These are phyloP conservation scores for Proisotoma minuta DNA, from an alignment of 2,888 invertebrate genomes.

Conservation along the genomic window DNA sequence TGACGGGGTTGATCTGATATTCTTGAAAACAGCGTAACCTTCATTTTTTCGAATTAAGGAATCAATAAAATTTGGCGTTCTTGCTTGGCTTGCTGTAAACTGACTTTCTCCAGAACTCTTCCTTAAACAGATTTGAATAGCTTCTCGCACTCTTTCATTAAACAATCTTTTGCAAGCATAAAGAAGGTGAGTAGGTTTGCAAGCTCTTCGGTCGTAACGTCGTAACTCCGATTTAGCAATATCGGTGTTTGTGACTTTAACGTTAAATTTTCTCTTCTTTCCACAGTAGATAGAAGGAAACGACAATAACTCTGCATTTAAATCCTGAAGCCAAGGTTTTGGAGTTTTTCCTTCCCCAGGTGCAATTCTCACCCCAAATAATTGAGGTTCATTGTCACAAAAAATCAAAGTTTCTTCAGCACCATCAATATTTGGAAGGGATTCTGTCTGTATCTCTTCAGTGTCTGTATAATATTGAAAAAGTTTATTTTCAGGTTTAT, in stretches of 20 bases:
- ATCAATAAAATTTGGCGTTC: not conserved
- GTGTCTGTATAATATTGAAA: too few relatives aligned
- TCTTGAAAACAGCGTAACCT: slow-evolving; percentile 21
- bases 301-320: slow-evolving; percentile 13
- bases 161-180: slow-evolving; percentile 12
- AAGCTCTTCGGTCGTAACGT: slow-evolving; percentile 15
- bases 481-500: too few relatives aligned
- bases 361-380: slow-evolving; percentile 3
- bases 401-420: slow-evolving; percentile 1
- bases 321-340: slow-evolving; percentile 4
- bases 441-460: too few relatives aligned
- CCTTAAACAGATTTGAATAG: slow-evolving; percentile 13
- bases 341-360: slow-evolving; percentile 15
- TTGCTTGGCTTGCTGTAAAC: slow-evolving; percentile 15
- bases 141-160: slow-evolving; percentile 9
- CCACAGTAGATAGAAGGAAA: slow-evolving; percentile 17
- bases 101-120: slow-evolving; percentile 9
- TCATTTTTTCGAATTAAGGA: slow-evolving; percentile 24
- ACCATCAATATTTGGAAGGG: not conserved
- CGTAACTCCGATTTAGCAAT: slow-evolving; percentile 26
- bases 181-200: slow-evolving; percentile 11
- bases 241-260: slow-evolving; percentile 17
- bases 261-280: not conserved
- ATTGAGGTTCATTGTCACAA: not conserved
- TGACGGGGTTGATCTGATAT: slow-evolving; percentile 22